Evolutionary conservation across 2,113 vertebrate genomes (phyloP), one percentile per base, ranked within the genome.

Genomic region (Calypte anna): DNA sequence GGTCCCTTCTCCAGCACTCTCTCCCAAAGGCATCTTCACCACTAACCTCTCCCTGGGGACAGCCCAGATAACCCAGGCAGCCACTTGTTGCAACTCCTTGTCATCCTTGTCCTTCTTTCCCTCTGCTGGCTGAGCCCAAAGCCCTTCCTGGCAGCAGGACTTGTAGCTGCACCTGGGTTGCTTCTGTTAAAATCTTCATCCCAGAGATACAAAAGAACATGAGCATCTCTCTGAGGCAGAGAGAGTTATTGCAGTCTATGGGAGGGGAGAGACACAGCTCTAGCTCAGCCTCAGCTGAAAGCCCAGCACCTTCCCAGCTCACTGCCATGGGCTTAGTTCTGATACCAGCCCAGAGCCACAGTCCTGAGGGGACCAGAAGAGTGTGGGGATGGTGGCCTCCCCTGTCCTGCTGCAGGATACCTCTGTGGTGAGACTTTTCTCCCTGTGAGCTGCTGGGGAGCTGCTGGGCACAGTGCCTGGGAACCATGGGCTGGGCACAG

Each of bases 161-260:
- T 84, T 64, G 86, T 50, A n/a, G 54, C 74, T 31, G 58, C 72
- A 70, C 61, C 2, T 0, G 51, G 70, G 43, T 74, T 91, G 43
- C 85, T 95, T 82, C 66, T 84, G 87, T 57, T 50, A 55, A 88
- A 81, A 78, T 57, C 91, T 86, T 67, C 91, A 91, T 79, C 76
- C 59, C 82, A 58, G 79, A 24, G 76, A 36, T 86, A 50, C 10
- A 68, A 79, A 95, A 93, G 95, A 93, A 72, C 88, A 2, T 93
- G 93, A 96, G 96, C 91, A 94, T 96, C 93, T 90, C 93, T 90
- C 93, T 81, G 88, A 96, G 95, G 96, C 93, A 59, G 90, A 74
- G 53, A 83, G 85, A 46, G 88, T 94, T 96, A 96, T 33, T 94
- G 91, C 94, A 96, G 79, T 31, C 66, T 70, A 28, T 1, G 1